Evolutionary conservation across 2,797 vertebrate genomes (phyloP), one percentile per base, ranked within the genome.

Genomic region (Monodelphis domestica): DNA sequence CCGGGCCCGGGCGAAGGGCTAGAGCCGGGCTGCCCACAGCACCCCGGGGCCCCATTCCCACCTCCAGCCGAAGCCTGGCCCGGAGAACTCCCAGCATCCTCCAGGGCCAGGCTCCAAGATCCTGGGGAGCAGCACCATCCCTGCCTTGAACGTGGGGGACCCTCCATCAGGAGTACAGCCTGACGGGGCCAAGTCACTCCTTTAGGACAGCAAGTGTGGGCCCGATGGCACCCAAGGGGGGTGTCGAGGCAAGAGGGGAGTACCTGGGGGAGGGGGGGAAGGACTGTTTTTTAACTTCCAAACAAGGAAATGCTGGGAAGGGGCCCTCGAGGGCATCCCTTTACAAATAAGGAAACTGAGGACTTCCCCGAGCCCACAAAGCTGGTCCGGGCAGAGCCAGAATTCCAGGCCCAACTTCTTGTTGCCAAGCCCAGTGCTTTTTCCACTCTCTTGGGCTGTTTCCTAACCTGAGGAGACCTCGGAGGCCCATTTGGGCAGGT

Each of bases 1-100:
- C 2, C 59, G 14, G 91, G 93, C 30, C 88, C 90, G 91, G 95
- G 94, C n/a, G n/a, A n/a, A n/a, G n/a, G n/a, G n/a, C n/a, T n/a
- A 12, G 56, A 57, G 12, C 56, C 56, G 56, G 56, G 26, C 56
- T 56, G 12, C 56, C 56, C 26, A 26, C 56, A 12, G 26, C 12
- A 26, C 56, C 56, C 26, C 12, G 56, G 56, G 26, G 56, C 56
- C 56, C 12, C 26, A 57, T 26, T 26, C 28, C 26, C 30, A 53
- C 12, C 17, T 88, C 87, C 50, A n/a, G n/a, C 53, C 70, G 53
- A 54, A 87, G 30, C 89, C n/a, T n/a, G n/a, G n/a, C n/a, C 28
- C 53, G 26, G 29, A 53, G 88, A 78, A 52, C 21, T 51, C 53
- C 17, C 0, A 6, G 29, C 0, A 15, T 28, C 87, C 5, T 29